Base-by-base conservation (phyloP, 2,113 vertebrate genomes). In the Gulo gulo region DNA sequence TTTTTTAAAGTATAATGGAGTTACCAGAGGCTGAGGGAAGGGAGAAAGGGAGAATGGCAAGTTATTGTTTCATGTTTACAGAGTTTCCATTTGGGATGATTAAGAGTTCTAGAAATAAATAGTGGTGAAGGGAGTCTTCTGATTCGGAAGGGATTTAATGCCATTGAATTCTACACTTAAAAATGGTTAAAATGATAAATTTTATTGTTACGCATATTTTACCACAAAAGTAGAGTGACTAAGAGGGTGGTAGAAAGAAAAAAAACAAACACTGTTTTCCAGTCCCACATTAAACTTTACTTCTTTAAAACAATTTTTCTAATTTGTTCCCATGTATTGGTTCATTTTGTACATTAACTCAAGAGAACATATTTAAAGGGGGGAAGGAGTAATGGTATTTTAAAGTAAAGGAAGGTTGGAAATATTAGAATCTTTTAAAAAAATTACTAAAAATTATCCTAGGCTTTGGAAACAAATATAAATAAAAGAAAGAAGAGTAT, bases 301-400 rank as follows among this genome's bases (percentile, higher is more conserved):
- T 92, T 97, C 42, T 79, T 50, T 42, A 81, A 95, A 91, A 94
- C 23, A 34, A n/a, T 26, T 94, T 91, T 89, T 84, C 59, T 59
- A 67, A 36, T 91, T 85, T 87, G 18, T 65, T 69, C 36, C 16
- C 50, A 85, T 55, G 21, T 26, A 14, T 36, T 93, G 36, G 36
- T 61, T 82, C 34, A 45, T 52, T 81, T 42, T 74, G 24, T 87
- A 74, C 26, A 78, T 50, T 88, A 91, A 93, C 47, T 88, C 34
- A 85, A 73, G 39, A 89, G 39, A 52, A 86, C 12, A 91, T 47
- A 34, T 71, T 92, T 91, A 50, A 93, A 87, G 15, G 0, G 14
- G 29, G 45, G 4, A 34, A 42, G 20, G n/a, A 36, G 24, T 42
- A 36, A 34, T 92, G 45, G 71, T 55, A 82, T 95, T 92, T 81